Base-by-base conservation (phyloP, 2,888 invertebrate genomes). In the Eupithecia dodoneata region DNA sequence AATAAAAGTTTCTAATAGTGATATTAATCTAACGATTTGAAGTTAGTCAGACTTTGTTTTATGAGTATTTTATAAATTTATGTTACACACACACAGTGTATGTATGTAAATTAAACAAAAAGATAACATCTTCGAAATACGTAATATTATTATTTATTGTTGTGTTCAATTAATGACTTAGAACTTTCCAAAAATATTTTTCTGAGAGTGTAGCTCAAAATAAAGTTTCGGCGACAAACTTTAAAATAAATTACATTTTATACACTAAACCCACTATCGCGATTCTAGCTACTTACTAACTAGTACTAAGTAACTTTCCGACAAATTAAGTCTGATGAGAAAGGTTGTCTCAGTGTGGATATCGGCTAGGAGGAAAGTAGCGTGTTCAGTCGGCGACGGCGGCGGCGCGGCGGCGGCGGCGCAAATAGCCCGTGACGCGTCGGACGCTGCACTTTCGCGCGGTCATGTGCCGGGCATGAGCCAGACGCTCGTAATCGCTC, bases 371-470 rank as follows among this genome's bases (percentile, higher is more conserved):
- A 70, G 63, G 75, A 75, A 72, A 75, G 72, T 18, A 59, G 55
- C 55, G 55, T 74, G 66, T 66, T 42, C 15, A 15, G 66, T 10
- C 6, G 30, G 47, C 55, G 55, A 41, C 59, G 72, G 52, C 18
- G 18, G 55, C 18, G 44, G 44, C 44, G 66, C 47, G 47, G 72
- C n/a, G 71, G 82, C 80, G 81, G 76, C 45, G 77, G 76, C 78
- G 79, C 78, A 78, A 78, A 78, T 78, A 78, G 74, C 78, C 78
- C 74, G 78, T 76, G 80, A 76, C 80, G 81, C 77, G 78, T 76
- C 78, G 81, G 91, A 89, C 93, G 94, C 93, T 94, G 94, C 94
- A 94, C 93, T 94, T 92, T 92, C 90, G 93, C 92, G 93, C 94
- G 94, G 93, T 92, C 93, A 91, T 91, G 90, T 89, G 92, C 92